phyloP scores from a whole-genome alignment of 2,797 vertebrate species.

The Schizothorax lantsangensis region DNA sequence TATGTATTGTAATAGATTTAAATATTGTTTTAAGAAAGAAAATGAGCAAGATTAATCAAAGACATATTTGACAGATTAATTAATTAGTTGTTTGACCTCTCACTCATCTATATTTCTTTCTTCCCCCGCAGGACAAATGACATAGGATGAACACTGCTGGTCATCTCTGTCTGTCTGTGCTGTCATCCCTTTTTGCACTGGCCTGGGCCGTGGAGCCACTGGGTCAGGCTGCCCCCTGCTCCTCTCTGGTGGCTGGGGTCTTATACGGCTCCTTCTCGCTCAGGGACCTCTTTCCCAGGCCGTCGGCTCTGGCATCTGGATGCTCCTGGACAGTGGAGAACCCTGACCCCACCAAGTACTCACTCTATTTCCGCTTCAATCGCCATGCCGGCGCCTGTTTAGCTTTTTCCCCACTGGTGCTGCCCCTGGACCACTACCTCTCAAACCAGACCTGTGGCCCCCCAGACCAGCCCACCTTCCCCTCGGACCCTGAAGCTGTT shows the following conservation, averaged over 20 bases:
- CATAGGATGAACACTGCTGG: constrained; percentile 99
- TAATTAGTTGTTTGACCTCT: neutral
- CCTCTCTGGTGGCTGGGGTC: constrained; percentile 93
- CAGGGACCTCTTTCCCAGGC: constrained; percentile 93
- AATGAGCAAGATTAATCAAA: too few species aligned
- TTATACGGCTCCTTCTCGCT: constrained; percentile 98
- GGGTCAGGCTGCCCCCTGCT: constrained; percentile 81
- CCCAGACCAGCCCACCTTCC: constrained; percentile 69
- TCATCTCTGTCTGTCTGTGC: constrained; percentile 99
- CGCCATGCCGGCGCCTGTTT: constrained; percentile 90
- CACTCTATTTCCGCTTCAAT: constrained; percentile 95
- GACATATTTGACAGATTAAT: too few species aligned
- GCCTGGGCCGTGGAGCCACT: constrained; percentile 80
- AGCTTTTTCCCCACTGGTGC: constrained; percentile 91
- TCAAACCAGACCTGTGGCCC: constrained; percentile 93
- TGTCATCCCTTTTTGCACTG: constrained; percentile 93
- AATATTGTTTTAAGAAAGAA: too few species aligned
- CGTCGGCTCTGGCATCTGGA: constrained; percentile 82
- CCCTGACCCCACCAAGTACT: constrained; percentile 98
- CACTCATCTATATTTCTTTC: constrained; percentile 47
- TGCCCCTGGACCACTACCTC: constrained; percentile 94
- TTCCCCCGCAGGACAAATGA: constrained; percentile 90
- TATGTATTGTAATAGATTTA: too few species aligned
- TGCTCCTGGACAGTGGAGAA: constrained; percentile 99
- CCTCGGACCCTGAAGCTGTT: constrained; percentile 78